Evolutionary conservation across 2,797 vertebrate species (phyloP).

Genomic region (Avahi laniger): DNA sequence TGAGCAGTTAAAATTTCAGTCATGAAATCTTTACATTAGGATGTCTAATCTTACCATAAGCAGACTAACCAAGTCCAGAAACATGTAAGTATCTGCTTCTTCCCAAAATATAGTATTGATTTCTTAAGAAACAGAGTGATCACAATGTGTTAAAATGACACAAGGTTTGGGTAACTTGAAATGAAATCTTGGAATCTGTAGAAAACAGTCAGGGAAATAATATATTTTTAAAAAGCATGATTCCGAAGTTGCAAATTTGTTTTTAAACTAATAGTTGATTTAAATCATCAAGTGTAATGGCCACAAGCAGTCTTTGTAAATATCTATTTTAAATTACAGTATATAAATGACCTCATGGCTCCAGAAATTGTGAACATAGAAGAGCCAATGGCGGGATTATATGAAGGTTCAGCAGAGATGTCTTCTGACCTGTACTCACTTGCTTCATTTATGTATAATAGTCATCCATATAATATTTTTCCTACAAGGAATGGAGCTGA

Average conservation of each 20-base stretch:
- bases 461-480: slow-evolving; percentile 66
- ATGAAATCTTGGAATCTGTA: neutral
- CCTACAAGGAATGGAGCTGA: slow-evolving; percentile 68
- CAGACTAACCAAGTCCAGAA: neutral
- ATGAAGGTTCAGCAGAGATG: slow-evolving; percentile 89
- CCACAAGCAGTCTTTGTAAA: slow-evolving; percentile 27
- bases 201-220: neutral
- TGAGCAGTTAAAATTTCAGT: neutral
- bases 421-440: slow-evolving; percentile 83
- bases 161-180: neutral
- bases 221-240: neutral
- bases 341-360: slow-evolving; percentile 78
- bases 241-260: neutral
- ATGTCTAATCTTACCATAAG: neutral
- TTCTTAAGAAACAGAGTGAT: neutral
- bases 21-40: neutral
- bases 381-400: slow-evolving; percentile 81
- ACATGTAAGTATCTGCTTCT: neutral
- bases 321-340: slow-evolving; percentile 84
- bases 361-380: slow-evolving; percentile 74
- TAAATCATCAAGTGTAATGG: neutral
- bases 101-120: neutral
- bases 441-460: slow-evolving; percentile 86
- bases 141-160: neutral
- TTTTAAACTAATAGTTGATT: neutral